Percentiles rank a stretch among this genome's conserved stretches.
phyloP scores from a whole-genome alignment of 2,113 vertebrate genomes.

The Nerophis ophidion region DNA sequence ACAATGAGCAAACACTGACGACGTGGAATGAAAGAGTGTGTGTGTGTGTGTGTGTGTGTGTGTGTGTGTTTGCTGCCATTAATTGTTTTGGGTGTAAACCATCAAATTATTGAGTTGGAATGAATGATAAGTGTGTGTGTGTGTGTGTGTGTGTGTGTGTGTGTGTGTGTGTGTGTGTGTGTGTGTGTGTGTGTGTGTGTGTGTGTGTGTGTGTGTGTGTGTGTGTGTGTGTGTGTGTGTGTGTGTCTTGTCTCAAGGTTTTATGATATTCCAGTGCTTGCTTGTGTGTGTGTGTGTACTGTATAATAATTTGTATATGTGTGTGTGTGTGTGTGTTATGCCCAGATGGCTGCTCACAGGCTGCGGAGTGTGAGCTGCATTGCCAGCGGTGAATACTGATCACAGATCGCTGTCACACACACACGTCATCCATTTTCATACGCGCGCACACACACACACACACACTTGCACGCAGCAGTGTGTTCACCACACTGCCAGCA shows the following conservation, averaged over 20 bases:
- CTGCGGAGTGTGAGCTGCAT: conserved; percentile 55
- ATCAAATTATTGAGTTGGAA: neutral
- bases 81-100: neutral
- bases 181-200: conserved; percentile 16
- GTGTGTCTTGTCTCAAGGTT: neutral
- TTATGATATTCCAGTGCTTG: conserved; percentile 1
- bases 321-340: conserved; percentile 46
- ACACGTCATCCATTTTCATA: neutral
- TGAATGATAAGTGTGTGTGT: conserved; percentile 4
- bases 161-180: too few species aligned
- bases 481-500: neutral
- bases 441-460: conserved; percentile 39
- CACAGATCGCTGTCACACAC: conserved; percentile 55
- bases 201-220: conserved; percentile 40
- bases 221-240: conserved; percentile 9
- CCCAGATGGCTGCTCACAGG: conserved; percentile 61
- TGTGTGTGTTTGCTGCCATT: neutral
- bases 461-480: neutral
- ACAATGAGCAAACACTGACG: neutral
- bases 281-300: conserved; percentile 6
- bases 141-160: conserved; percentile 1
- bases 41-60: neutral
- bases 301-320: conserved; percentile 46
- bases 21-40: too few species aligned
- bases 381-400: conserved; percentile 71